These are phyloP conservation scores for Hestina assimilis DNA, from an alignment of 1,140 invertebrate genomes.

Conservation along the genomic window DNA sequence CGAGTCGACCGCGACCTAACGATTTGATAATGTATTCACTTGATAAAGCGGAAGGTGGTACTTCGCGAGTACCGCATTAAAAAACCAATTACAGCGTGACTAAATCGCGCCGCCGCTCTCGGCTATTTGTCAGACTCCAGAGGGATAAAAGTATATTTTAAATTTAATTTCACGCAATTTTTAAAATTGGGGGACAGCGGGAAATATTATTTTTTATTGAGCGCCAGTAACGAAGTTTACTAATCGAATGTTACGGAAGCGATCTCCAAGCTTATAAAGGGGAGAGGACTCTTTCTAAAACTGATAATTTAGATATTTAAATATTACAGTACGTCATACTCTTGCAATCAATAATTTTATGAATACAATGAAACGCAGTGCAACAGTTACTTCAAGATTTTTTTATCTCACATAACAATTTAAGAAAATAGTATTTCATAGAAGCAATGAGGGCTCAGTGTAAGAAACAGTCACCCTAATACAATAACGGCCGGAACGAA, in stretches of 20 bases:
- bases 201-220: slow-evolving; percentile 68
- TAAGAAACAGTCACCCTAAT: slow-evolving; percentile 78
- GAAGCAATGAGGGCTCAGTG: slow-evolving; percentile 21
- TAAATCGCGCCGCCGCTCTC: slow-evolving; percentile 69
- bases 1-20: slow-evolving; percentile 64
- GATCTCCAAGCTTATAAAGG: slow-evolving; percentile 10
- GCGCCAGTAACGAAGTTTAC: slow-evolving; percentile 56
- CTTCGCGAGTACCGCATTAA: slow-evolving; percentile 72
- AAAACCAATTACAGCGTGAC: slow-evolving; percentile 77
- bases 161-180: slow-evolving; percentile 79
- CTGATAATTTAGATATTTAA: too few relatives aligned
- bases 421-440: background rate
- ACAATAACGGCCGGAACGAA: slow-evolving; percentile 81
- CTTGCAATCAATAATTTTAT: too few relatives aligned
- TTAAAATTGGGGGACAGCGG: slow-evolving; percentile 64
- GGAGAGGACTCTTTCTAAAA: too few relatives aligned
- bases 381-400: too few relatives aligned
- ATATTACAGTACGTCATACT: too few relatives aligned
- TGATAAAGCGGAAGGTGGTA: slow-evolving; percentile 75
- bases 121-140: slow-evolving; percentile 73
- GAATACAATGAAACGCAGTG: too few relatives aligned
- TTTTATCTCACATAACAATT: background rate
- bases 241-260: slow-evolving; percentile 31
- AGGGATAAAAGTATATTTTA: slow-evolving; percentile 75
- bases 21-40: slow-evolving; percentile 78